Conservation (phyloP, 2,888 invertebrate species). For the Nineta flava region DNA sequence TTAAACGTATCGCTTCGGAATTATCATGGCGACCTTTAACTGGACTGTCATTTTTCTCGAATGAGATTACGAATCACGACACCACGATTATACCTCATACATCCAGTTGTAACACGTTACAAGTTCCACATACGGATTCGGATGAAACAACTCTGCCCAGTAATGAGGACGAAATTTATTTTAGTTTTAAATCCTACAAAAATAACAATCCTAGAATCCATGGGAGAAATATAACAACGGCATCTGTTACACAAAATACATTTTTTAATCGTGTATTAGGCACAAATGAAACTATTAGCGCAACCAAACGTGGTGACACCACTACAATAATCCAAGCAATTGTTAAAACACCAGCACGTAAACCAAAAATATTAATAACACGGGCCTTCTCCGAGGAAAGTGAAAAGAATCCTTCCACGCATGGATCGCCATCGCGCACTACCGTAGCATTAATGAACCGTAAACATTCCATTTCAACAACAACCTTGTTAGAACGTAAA, state of each 20-base stretch:
- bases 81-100: conserved; percentile 38
- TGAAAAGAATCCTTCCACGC: conserved; percentile 36
- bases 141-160: conserved; percentile 22
- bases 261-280: conserved; percentile 43
- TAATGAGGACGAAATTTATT: conserved; percentile 22
- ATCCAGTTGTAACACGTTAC: conserved; percentile 51
- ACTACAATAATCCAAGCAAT: conserved; percentile 19
- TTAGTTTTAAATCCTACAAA: conserved; percentile 12
- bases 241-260: conserved; percentile 31
- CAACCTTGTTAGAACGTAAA: conserved; percentile 26
- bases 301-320: conserved; percentile 11
- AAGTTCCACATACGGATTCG: conserved; percentile 37
- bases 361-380: conserved; percentile 54
- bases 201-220: neutral
- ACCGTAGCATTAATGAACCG: conserved; percentile 19
- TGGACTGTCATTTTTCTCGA: conserved; percentile 20
- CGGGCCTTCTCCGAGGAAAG: conserved; percentile 58
- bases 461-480: conserved; percentile 26
- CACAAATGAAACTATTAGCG: conserved; percentile 24
- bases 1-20: conserved; percentile 33
- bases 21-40: conserved; percentile 32
- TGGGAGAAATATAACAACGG: neutral
- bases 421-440: conserved; percentile 20
- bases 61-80: conserved; percentile 19
- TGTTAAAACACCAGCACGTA: conserved; percentile 22